These are phyloP conservation scores for Drosophila punjabiensis DNA, from an alignment of 1,140 invertebrate species.

Conservation along the genomic window DNA sequence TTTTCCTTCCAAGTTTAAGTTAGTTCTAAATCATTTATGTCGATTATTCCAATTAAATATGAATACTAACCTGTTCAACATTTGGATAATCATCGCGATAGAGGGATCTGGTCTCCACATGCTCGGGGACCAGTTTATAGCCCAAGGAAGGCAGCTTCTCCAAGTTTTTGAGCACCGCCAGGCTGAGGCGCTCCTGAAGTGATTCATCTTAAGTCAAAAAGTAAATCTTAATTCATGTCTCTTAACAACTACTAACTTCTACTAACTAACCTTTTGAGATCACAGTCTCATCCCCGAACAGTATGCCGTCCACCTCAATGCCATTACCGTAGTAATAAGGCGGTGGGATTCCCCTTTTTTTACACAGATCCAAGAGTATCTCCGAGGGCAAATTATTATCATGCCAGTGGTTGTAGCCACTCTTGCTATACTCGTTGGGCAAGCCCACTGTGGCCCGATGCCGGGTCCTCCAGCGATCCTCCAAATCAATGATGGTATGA, in stretches of 20 bases:
- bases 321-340: conserved; percentile 85
- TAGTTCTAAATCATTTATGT: too few relatives aligned
- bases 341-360: conserved; percentile 87
- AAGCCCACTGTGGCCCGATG: conserved; percentile 93
- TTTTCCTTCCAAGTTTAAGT: background rate
- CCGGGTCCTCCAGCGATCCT: conserved; percentile 93
- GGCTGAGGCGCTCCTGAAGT: conserved; percentile 89
- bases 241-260: too few relatives aligned
- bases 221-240: background rate
- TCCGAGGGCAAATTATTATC: conserved; percentile 90
- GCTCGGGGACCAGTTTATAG: conserved; percentile 93
- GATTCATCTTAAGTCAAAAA: conserved; percentile 79
- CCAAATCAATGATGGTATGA: conserved; percentile 93
- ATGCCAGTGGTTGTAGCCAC: conserved; percentile 92
- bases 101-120: conserved; percentile 94
- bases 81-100: conserved; percentile 92
- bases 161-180: conserved; percentile 90
- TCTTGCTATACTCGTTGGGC: conserved; percentile 88
- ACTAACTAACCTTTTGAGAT: conserved; percentile 46
- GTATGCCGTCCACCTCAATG: conserved; percentile 70
- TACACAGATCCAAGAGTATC: conserved; percentile 91
- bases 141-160: conserved; percentile 91
- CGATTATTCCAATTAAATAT: background rate
- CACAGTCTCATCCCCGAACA: conserved; percentile 72
- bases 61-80: conserved; percentile 90